These are phyloP conservation scores for Diadophis punctatus DNA, from an alignment of 2,113 vertebrate species.

Conservation along the genomic window DNA sequence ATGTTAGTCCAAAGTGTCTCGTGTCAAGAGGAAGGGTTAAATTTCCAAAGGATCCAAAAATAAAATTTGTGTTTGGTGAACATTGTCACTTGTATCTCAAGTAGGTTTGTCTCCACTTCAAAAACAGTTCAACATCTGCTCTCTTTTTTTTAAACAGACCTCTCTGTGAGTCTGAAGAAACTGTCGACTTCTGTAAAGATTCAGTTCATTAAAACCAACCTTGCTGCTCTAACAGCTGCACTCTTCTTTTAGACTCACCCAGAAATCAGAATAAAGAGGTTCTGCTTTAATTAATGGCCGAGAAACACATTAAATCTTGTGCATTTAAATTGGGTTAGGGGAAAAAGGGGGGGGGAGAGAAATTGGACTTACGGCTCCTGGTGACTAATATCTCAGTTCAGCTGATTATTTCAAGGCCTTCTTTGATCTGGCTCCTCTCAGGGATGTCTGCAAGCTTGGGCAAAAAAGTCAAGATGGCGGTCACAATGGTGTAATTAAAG, in stretches of 20 bases:
- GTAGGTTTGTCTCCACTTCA: background rate
- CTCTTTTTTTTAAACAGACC: background rate
- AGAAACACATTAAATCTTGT: background rate
- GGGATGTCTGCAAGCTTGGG: background rate
- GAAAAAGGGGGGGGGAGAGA: accelerated
- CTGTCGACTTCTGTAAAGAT: background rate
- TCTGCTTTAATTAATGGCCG: background rate
- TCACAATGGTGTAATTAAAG: background rate
- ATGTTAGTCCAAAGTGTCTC: background rate
- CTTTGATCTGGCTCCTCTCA: background rate
- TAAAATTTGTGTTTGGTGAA: background rate
- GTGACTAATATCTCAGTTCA: background rate
- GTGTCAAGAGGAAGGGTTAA: background rate
- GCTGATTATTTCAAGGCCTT: background rate
- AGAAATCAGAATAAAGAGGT: background rate
- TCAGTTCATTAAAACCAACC: background rate
- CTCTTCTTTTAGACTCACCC: background rate
- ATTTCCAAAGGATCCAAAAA: background rate
- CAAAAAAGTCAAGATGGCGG: background rate
- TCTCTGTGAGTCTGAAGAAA: background rate
- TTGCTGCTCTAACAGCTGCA: background rate
- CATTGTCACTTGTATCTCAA: background rate
- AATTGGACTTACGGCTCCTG: background rate
- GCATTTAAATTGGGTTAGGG: background rate
- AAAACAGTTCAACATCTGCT: background rate